Conservation (phyloP, 2,888 invertebrate species). For the Chrysolina haemoptera region DNA sequence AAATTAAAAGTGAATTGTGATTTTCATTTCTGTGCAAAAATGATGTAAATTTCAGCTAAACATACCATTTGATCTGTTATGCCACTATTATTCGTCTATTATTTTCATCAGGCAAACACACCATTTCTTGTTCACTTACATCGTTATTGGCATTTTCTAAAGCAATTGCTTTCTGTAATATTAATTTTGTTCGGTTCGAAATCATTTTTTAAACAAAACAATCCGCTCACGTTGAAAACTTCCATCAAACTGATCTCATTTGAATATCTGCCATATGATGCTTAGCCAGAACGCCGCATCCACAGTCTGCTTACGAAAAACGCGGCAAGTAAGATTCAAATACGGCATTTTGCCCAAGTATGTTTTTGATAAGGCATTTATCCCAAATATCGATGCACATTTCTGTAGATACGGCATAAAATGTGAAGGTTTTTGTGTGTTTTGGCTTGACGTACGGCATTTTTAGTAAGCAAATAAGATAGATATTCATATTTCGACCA, state of each 20-base stretch:
- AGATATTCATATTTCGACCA: neutral
- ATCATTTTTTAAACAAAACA: neutral
- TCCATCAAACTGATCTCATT: neutral
- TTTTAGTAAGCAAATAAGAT: too few relatives aligned
- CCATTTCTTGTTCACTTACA: neutral
- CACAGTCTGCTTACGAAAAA: too few relatives aligned
- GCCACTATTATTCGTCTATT: too few relatives aligned
- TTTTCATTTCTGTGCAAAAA: slow-evolving; percentile 4
- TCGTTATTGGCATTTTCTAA: neutral
- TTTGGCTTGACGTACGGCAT: neutral
- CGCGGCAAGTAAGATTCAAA: neutral
- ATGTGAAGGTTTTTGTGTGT: neutral
- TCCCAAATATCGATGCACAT: too few relatives aligned
- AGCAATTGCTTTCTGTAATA: too few relatives aligned
- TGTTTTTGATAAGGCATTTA: neutral
- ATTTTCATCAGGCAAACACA: too few relatives aligned
- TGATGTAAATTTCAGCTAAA: slow-evolving; percentile 5
- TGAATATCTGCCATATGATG: neutral
- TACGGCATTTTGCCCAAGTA: slow-evolving; percentile 18
- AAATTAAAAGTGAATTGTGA: slow-evolving; percentile 8
- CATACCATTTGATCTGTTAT: slow-evolving; percentile 10
- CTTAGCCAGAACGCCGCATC: slow-evolving; percentile 15
- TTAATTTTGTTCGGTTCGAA: neutral
- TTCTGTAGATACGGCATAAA: too few relatives aligned
- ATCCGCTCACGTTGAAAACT: neutral